These are phyloP conservation scores for Sterna hirundo DNA, from an alignment of 2,113 vertebrate genomes.

Conservation along the genomic window DNA sequence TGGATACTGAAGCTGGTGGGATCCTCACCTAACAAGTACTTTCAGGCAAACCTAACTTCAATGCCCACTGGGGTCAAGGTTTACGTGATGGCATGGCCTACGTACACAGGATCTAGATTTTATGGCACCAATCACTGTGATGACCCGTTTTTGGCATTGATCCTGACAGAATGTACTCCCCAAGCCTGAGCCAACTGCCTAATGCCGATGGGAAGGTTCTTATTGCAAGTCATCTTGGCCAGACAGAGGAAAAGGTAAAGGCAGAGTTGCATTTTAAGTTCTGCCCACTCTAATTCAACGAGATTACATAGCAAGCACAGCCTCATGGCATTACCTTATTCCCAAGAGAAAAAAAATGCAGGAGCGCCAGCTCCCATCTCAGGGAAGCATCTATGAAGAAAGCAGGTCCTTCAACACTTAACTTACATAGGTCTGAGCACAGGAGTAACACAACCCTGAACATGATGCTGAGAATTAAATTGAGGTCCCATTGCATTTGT, in stretches of 20 bases:
- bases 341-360: not conserved
- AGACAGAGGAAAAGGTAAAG: not conserved
- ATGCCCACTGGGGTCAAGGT: fast-evolving
- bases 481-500: not conserved
- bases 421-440: not conserved
- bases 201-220: not conserved
- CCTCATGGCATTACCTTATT: not conserved
- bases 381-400: not conserved
- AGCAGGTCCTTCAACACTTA: not conserved
- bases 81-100: not conserved
- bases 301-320: not conserved
- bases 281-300: not conserved
- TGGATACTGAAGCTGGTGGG: not conserved
- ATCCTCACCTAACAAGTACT: not conserved
- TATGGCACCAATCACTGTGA: not conserved
- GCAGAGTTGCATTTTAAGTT: not conserved
- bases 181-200: not conserved
- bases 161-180: not conserved
- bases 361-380: not conserved
- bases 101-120: not conserved
- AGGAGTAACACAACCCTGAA: not conserved
- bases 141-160: not conserved
- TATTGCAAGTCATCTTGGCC: not conserved
- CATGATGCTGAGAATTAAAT: not conserved
- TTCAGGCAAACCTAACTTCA: not conserved